Conservation (phyloP, 2,113 vertebrate genomes). For the Procapra przewalskii region DNA sequence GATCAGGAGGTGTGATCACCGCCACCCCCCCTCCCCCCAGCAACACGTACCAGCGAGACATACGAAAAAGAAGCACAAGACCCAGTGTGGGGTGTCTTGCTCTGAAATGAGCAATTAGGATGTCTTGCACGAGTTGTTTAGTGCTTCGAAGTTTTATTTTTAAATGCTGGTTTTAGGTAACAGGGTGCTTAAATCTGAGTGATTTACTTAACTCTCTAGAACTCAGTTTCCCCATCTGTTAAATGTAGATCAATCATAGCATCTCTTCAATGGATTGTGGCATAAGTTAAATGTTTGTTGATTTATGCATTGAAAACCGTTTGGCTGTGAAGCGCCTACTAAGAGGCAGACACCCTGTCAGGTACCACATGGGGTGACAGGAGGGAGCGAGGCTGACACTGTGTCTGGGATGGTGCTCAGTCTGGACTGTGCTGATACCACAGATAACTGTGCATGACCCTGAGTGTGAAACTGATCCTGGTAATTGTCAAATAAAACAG, state of each 20-base stretch:
- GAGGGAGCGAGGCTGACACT: not conserved
- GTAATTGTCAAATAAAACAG: not conserved
- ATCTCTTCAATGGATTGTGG: not conserved
- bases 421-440: not conserved
- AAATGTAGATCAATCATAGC: not conserved
- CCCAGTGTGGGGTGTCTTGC: not conserved
- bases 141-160: not conserved
- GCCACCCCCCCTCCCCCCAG: fast-evolving
- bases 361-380: not conserved
- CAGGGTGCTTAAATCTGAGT: not conserved
- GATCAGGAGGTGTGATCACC: not conserved
- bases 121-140: not conserved
- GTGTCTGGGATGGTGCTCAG: not conserved
- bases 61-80: not conserved
- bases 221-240: not conserved
- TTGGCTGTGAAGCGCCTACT: not conserved
- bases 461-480: too few relatives aligned
- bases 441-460: not conserved
- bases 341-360: too few relatives aligned
- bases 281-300: not conserved
- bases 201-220: not conserved
- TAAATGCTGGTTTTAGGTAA: not conserved
- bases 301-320: not conserved
- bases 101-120: not conserved
- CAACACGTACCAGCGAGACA: not conserved